Evolutionary conservation across 2,888 invertebrate species (phyloP), one percentile per base, ranked within the genome.

Genomic region (Polydrusus pterygomalis): DNA sequence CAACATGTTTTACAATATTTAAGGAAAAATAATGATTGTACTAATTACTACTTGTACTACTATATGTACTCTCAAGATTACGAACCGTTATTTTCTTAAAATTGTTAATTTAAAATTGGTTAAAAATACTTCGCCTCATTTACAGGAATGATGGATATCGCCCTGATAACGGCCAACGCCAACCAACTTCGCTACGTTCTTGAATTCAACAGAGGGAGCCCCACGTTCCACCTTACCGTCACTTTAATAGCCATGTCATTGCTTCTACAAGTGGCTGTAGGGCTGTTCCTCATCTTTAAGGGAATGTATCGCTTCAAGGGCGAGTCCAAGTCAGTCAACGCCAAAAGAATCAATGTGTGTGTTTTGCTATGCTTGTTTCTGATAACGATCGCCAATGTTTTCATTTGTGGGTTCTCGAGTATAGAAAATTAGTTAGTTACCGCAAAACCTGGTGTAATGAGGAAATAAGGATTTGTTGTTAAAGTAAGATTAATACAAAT

Each of bases 121-220:
- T n/a, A n/a, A 25, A 25, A 25, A 25, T 5, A 25, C 25, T 25
- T 3, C 25, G 25, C 5, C 17, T 17, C 67, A 67, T 75, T 83
- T 85, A 18, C 80, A 88, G 93, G 93, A 30, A 91, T 93, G 89
- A 92, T 93, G 92, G 93, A 93, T 81, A 90, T 93, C 47, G 93
- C 93, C 0, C 85, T 93, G 47, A 89, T 93, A 60, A 93, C 93
- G 3, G 92, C 93, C 0, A 93, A 93, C 84, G 92, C 93, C 0
- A 93, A 93, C 84, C 93, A 93, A 81, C 86, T 93, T 67, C 89
- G 92, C 64, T 93, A 92, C 82, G 85, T 93, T 43, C 87, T 93
- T 58, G 90, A 90, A 78, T 91, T 90, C 82, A 92, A 91, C 79
- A 86, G 88, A 5, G 83, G 88, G 38, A 90, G 91, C 68, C 87